Conservation (phyloP, 2,888 invertebrate genomes). For the Eremobia ochroleuca region DNA sequence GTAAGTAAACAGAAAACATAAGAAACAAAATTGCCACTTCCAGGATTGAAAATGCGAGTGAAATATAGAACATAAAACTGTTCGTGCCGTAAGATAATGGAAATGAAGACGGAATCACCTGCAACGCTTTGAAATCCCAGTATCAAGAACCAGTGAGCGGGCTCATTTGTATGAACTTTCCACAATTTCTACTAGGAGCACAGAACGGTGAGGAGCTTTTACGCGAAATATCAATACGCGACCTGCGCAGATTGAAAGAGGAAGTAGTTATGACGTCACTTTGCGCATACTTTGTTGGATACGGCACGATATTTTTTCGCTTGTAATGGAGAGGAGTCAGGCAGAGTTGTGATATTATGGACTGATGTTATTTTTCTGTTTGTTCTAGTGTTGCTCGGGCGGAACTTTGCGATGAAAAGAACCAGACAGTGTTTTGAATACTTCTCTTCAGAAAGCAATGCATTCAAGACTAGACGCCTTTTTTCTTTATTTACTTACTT, state of each 20-base stretch:
- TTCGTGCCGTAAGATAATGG: neutral
- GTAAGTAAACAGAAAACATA: neutral
- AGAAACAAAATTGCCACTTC: neutral
- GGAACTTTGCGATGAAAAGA: neutral
- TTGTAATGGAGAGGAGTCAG: too few species aligned
- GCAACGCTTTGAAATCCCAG: too few species aligned
- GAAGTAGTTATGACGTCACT: neutral
- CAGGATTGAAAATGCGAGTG: neutral
- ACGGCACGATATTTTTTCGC: neutral
- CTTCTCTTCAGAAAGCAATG: neutral
- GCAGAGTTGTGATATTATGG: neutral
- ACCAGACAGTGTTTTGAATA: neutral
- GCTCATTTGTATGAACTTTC: too few species aligned
- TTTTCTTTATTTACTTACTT: neutral
- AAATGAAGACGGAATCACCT: too few species aligned
- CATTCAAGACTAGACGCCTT: neutral
- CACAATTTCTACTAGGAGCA: too few species aligned
- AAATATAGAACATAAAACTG: neutral
- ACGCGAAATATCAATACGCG: too few species aligned
- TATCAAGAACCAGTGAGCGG: too few species aligned
- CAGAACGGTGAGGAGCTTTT: too few species aligned
- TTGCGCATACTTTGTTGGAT: neutral
- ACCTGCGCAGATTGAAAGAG: conserved; percentile 6
- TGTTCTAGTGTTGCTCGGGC: neutral
- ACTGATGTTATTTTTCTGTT: too few species aligned